These are phyloP conservation scores for Bombus breviceps DNA, from an alignment of 1,140 invertebrate genomes.

Conservation along the genomic window DNA sequence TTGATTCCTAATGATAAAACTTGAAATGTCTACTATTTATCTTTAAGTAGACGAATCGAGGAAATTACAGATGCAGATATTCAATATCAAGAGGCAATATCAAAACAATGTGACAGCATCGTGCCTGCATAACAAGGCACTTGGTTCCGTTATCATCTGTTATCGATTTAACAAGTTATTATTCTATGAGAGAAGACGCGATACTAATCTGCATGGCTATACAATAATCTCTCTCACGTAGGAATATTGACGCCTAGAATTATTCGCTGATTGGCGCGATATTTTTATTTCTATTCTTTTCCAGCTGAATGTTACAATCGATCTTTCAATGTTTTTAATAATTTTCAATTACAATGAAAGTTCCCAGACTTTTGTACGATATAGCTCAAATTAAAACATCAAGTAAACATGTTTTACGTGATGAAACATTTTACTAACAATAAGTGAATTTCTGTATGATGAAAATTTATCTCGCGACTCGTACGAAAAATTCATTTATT, in stretches of 20 bases:
- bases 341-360: not conserved
- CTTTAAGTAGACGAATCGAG: not conserved
- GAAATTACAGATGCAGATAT: not conserved
- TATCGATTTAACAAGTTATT: slow-evolving; percentile 65
- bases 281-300: not conserved
- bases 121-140: slow-evolving; percentile 25
- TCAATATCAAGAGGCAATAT: no score
- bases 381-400: not conserved
- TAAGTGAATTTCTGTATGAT: not conserved
- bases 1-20: not conserved
- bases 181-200: not conserved
- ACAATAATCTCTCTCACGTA: not conserved
- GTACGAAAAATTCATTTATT: not conserved
- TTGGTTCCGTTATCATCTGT: slow-evolving; percentile 47
- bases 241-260: not conserved
- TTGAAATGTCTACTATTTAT: not conserved
- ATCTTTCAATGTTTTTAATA: no score
- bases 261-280: not conserved
- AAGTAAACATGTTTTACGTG: not conserved
- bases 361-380: not conserved
- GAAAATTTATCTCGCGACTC: not conserved
- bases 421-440: not conserved
- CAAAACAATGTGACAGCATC: not conserved
- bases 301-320: not conserved
- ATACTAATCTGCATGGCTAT: not conserved